phyloP scores from a whole-genome alignment of 2,113 vertebrate genomes.

The Pseudopipra pipra region DNA sequence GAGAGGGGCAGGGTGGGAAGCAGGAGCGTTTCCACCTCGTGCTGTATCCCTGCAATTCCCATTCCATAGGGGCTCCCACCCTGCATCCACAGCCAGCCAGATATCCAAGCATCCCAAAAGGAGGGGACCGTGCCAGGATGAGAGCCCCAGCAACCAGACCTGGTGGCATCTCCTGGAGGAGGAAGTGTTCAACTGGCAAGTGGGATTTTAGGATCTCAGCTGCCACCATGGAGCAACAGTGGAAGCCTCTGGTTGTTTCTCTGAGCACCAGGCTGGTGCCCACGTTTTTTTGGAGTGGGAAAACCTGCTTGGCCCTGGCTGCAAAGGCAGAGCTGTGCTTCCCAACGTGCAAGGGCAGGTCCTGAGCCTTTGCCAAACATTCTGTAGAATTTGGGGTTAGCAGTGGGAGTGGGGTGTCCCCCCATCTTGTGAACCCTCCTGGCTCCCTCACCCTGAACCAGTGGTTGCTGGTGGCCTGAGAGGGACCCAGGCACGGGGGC shows the following conservation, averaged over 20 bases:
- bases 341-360: neutral
- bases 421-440: neutral
- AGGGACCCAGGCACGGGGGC: neutral
- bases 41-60: neutral
- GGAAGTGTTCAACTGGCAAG: fast-evolving
- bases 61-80: neutral
- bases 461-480: fast-evolving
- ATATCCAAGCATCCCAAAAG: neutral
- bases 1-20: neutral
- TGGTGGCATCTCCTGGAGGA: neutral
- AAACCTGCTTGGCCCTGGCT: neutral
- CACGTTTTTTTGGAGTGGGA: neutral
- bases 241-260: neutral
- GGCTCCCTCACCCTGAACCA: neutral
- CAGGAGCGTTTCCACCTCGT: fast-evolving
- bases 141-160: neutral
- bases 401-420: fast-evolving
- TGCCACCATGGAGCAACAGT: neutral
- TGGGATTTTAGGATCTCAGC: neutral
- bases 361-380: neutral
- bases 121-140: neutral
- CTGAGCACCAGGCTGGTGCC: neutral
- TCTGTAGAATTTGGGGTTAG: neutral
- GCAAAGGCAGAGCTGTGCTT: neutral
- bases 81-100: neutral